Percentiles rank a stretch among this genome's conserved stretches.
phyloP scores from a whole-genome alignment of 2,888 invertebrate species.

The Leptopilina syphax region DNA sequence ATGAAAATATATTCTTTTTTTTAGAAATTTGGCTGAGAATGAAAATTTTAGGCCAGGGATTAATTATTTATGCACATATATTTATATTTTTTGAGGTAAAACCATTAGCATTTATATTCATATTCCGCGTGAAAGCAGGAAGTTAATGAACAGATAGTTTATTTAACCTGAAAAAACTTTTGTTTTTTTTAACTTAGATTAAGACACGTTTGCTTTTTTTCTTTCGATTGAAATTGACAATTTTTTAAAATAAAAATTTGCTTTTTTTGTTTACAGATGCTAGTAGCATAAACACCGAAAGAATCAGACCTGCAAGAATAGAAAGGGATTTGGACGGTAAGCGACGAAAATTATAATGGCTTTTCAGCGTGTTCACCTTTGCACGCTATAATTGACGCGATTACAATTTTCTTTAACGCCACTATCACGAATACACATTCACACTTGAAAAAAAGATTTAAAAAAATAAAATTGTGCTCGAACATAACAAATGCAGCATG shows the following conservation, averaged over 20 bases:
- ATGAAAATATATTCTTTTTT: too few species aligned
- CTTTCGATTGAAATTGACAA: background rate
- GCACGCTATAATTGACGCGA: constrained; percentile 50
- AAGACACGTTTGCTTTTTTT: background rate
- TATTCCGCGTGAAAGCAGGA: constrained; percentile 12
- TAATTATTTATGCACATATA: background rate
- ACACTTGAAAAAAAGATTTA: constrained; percentile 2
- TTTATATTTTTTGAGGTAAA: background rate
- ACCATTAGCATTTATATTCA: constrained; percentile 3
- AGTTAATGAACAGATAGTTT: background rate
- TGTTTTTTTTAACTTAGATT: background rate
- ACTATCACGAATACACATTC: constrained; percentile 47
- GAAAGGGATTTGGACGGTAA: constrained; percentile 72
- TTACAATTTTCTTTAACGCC: constrained; percentile 46
- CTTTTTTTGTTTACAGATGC: constrained; percentile 56
- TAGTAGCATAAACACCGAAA: constrained; percentile 52
- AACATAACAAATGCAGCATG: constrained; percentile 22
- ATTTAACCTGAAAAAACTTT: background rate
- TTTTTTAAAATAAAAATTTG: background rate
- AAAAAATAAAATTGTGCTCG: constrained; percentile 27
- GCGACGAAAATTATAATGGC: constrained; percentile 50
- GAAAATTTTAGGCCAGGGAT: background rate
- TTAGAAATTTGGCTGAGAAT: too few species aligned
- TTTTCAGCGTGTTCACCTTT: constrained; percentile 42
- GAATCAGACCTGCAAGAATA: constrained; percentile 63